Evolutionary conservation across 2,797 vertebrate species (phyloP), one percentile per base, ranked within the genome.

Genomic region (Acomys russatus): DNA sequence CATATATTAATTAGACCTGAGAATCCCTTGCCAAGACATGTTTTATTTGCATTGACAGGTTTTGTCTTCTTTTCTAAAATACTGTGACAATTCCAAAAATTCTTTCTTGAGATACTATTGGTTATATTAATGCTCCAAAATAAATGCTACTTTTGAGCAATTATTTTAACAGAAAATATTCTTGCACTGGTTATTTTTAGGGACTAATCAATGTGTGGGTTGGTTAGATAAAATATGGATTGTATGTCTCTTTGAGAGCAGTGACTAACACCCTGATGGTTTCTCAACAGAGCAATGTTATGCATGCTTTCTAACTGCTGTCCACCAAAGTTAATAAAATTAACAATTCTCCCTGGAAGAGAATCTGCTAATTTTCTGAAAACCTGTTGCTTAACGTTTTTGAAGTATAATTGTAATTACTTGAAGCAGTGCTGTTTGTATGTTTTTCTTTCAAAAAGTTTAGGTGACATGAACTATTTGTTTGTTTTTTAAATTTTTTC

Each of bases 291-390:
- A 73, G 30, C 82, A 91, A 85, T 63, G 86, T 54, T 78, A 61
- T 35, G 20, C 59, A n/a, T 80, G 78, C 20, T 22, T 86, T 93
- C 82, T 74, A 90, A 49, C 14, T 88, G 3, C 25, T 95, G 2
- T 73, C 33, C 51, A 59, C 83, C 79, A 66, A 94, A 94, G 20
- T 33, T 73, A 94, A 92, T 9, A 94, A 1, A 90, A 92, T 94
- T 92, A 96, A 94, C 97, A 94, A 96, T 90, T 83, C 68, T 88
- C 59, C 33, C 76, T 96, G 61, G 83, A 89, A 91, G 23, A 93
- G 30, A 89, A 95, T 77, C 22, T 82, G 2, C 2, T 97, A 97
- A 97, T 97, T 96, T 94, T 90, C 51, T 94, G 66, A 78, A 98
- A 89, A 64, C 1, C 2, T 88, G 56, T 51, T 97, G 71, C 56